phyloP scores from a whole-genome alignment of 2,888 invertebrate genomes.

The Cantharis flavilabris region DNA sequence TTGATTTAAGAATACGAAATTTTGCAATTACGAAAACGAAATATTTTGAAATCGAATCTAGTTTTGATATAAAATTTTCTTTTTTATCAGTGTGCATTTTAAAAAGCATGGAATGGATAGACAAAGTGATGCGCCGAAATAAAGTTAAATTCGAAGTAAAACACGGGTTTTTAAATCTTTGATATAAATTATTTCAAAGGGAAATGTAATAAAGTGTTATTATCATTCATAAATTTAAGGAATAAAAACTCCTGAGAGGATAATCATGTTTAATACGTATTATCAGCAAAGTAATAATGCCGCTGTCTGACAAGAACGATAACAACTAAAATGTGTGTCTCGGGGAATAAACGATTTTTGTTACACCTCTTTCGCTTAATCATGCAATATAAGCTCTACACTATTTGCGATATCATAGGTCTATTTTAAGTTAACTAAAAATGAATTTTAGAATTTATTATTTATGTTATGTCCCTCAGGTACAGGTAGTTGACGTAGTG shows the following conservation, averaged over 20 bases:
- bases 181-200: constrained; percentile 24
- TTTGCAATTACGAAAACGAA: too few species aligned
- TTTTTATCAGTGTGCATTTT: neutral
- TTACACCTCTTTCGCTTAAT: constrained; percentile 6
- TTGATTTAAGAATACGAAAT: too few species aligned
- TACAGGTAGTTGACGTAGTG: neutral
- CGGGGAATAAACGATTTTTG: constrained; percentile 22
- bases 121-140: neutral
- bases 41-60: too few species aligned
- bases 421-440: neutral
- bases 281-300: constrained; percentile 28
- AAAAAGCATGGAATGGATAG: neutral
- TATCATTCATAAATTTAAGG: constrained; percentile 27
- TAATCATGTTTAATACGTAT: constrained; percentile 30
- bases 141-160: constrained; percentile 15
- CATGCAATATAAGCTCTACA: neutral
- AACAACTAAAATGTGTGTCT: constrained; percentile 27
- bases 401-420: neutral
- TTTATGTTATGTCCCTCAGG: neutral
- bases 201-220: constrained; percentile 28
- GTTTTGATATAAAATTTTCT: too few species aligned
- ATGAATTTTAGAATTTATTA: neutral
- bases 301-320: constrained; percentile 27
- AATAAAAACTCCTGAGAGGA: constrained; percentile 29
- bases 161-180: constrained; percentile 17